phyloP scores from a whole-genome alignment of 2,797 vertebrate genomes.

The Austrolebias charrua region DNA sequence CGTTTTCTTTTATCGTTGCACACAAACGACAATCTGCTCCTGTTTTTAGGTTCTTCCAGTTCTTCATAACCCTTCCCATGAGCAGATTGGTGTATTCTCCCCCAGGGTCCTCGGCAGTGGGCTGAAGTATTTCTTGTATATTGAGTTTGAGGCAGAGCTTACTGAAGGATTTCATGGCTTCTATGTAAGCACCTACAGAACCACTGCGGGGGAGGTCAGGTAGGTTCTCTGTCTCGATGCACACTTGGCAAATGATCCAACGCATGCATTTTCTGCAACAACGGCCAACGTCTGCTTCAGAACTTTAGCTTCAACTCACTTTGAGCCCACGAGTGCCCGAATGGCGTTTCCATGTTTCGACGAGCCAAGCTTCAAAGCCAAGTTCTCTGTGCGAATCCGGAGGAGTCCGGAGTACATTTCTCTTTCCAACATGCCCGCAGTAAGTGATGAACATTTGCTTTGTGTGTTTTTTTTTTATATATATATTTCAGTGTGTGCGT shows the following conservation, averaged over 20 bases:
- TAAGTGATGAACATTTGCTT: slow-evolving; percentile 51
- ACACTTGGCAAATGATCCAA: not conserved
- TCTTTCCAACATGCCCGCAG: slow-evolving; percentile 83
- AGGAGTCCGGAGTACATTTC: slow-evolving; percentile 72
- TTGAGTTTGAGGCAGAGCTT: slow-evolving; percentile 78
- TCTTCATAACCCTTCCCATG: slow-evolving; percentile 78
- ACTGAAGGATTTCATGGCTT: slow-evolving; percentile 80
- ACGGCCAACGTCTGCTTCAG: slow-evolving; percentile 45
- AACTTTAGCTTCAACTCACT: slow-evolving; percentile 79
- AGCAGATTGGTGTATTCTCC: slow-evolving; percentile 83
- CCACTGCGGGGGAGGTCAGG: slow-evolving; percentile 77
- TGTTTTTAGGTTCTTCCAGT: slow-evolving; percentile 70
- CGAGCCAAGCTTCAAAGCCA: slow-evolving; percentile 83
- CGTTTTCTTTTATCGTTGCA: not conserved
- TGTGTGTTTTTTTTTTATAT: not conserved
- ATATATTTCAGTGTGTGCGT: not conserved
- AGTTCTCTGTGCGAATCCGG: slow-evolving; percentile 79
- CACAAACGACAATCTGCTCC: slow-evolving; percentile 1
- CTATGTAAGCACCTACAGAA: slow-evolving; percentile 81
- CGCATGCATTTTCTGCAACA: not conserved
- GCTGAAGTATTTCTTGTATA: slow-evolving; percentile 77
- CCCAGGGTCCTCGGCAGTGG: slow-evolving; percentile 76
- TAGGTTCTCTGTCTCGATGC: slow-evolving; percentile 19
- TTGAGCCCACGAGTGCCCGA: slow-evolving; percentile 79
- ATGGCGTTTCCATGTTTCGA: slow-evolving; percentile 84